A percentile compares a stretch with the other conserved stretches of the same genome.
phyloP scores from a whole-genome alignment of 2,888 invertebrate species.

The Tanypteryx hageni region DNA sequence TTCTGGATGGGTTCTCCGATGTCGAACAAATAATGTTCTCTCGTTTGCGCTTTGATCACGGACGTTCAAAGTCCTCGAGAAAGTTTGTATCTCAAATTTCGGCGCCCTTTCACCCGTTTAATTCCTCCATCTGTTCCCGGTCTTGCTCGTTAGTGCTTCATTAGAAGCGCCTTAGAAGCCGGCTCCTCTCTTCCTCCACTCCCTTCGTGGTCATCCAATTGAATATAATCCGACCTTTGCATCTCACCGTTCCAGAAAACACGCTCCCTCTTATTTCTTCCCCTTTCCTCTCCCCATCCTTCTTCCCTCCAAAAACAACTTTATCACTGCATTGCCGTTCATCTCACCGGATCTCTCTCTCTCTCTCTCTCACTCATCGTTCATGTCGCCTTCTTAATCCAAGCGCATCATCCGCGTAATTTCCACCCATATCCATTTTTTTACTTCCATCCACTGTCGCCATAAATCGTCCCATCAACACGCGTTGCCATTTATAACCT shows the following conservation, averaged over 20 bases:
- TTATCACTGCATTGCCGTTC: neutral
- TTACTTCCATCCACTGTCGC: too few species aligned
- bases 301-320: neutral
- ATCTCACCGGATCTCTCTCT: neutral
- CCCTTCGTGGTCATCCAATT: slow-evolving; percentile 53
- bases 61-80: neutral
- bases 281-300: neutral
- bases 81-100: slow-evolving; percentile 5
- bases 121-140: slow-evolving; percentile 45
- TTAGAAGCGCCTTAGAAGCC: slow-evolving; percentile 51
- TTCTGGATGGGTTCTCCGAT: too few species aligned
- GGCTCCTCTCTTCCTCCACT: neutral
- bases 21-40: neutral
- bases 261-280: neutral
- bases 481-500: too few species aligned
- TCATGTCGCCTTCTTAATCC: too few species aligned
- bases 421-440: too few species aligned
- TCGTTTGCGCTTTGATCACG: neutral
- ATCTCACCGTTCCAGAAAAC: neutral
- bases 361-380: neutral
- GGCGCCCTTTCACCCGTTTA: slow-evolving; percentile 36
- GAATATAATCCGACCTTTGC: slow-evolving; percentile 57
- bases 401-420: too few species aligned
- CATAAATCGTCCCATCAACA: too few species aligned
- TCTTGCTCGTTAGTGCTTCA: slow-evolving; percentile 62